These are phyloP conservation scores for Drosophila anceps DNA, from an alignment of 2,888 invertebrate genomes.

Conservation along the genomic window DNA sequence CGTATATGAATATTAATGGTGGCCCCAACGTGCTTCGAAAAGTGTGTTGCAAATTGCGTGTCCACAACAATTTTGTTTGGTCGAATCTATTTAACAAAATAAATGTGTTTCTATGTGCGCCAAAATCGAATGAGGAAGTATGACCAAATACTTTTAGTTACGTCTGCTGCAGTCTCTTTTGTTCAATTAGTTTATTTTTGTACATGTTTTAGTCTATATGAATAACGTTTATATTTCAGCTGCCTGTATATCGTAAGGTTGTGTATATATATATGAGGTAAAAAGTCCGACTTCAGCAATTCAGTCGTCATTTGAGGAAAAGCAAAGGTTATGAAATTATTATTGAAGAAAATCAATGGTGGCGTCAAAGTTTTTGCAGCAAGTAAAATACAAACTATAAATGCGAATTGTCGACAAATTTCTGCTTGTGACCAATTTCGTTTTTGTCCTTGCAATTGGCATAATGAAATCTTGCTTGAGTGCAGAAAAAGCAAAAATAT, in stretches of 20 bases:
- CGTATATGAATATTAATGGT: conserved; percentile 63
- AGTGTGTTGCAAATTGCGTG: background rate
- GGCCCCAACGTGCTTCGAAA: conserved; percentile 8
- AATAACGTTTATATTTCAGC: background rate
- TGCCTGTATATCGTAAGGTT: background rate
- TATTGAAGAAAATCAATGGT: conserved; percentile 36
- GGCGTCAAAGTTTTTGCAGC: conserved; percentile 40
- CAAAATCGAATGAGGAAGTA: conserved; percentile 44
- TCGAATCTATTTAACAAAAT: conserved; percentile 8
- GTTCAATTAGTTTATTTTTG: background rate
- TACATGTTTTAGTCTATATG: background rate
- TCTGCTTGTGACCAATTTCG: conserved; percentile 39
- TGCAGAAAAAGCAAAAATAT: conserved; percentile 31
- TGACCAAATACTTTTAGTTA: conserved; percentile 58
- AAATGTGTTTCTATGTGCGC: no score
- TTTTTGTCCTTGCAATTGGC: conserved; percentile 51
- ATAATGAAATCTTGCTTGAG: conserved; percentile 58
- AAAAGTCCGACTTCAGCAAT: background rate
- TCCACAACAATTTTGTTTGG: background rate
- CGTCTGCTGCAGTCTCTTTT: background rate
- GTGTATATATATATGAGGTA: background rate
- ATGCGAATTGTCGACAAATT: conserved; percentile 58
- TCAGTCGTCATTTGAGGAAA: conserved; percentile 15
- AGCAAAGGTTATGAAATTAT: conserved; percentile 7
- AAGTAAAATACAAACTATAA: conserved; percentile 35